These are phyloP conservation scores for Nibea coibor DNA, from an alignment of 2,113 vertebrate genomes.

Conservation along the genomic window DNA sequence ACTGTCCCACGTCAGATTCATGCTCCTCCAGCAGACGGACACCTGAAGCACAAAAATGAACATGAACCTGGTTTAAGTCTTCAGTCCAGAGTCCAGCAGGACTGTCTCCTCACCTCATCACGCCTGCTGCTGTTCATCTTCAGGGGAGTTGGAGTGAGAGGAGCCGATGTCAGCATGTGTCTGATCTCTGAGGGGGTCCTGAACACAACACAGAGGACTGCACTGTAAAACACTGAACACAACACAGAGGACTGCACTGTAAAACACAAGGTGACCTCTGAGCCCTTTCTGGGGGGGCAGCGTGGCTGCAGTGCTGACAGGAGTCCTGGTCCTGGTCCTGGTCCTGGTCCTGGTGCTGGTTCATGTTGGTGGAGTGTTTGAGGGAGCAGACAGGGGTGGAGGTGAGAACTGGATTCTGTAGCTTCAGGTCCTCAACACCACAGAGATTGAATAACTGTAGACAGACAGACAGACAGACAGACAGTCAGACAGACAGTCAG, in stretches of 20 bases:
- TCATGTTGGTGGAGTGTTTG: constrained; percentile 85
- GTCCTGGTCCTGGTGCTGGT: constrained; percentile 75
- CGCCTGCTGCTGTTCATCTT: constrained; percentile 88
- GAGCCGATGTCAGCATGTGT: constrained; percentile 82
- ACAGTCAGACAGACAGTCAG: background rate
- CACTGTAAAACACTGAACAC: no score
- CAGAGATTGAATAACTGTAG: constrained; percentile 89
- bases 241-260: background rate
- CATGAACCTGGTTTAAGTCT: background rate
- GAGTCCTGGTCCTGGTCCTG: constrained; percentile 69
- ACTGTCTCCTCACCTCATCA: constrained; percentile 82
- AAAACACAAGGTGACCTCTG: background rate
- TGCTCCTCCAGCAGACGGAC: background rate
- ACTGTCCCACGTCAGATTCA: constrained; percentile 15
- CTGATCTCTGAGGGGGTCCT: constrained; percentile 86
- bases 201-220: constrained; percentile 46
- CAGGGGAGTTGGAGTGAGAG: constrained; percentile 92
- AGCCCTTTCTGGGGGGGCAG: background rate
- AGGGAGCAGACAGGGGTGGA: constrained; percentile 92
- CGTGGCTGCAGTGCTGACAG: constrained; percentile 22
- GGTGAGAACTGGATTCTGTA: constrained; percentile 89
- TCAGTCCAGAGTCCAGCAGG: background rate
- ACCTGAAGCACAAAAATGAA: constrained; percentile 21
- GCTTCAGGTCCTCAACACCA: constrained; percentile 86
- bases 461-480: background rate